These are phyloP conservation scores for Neuroterus valhalla DNA, from an alignment of 1,140 invertebrate genomes.

Conservation along the genomic window DNA sequence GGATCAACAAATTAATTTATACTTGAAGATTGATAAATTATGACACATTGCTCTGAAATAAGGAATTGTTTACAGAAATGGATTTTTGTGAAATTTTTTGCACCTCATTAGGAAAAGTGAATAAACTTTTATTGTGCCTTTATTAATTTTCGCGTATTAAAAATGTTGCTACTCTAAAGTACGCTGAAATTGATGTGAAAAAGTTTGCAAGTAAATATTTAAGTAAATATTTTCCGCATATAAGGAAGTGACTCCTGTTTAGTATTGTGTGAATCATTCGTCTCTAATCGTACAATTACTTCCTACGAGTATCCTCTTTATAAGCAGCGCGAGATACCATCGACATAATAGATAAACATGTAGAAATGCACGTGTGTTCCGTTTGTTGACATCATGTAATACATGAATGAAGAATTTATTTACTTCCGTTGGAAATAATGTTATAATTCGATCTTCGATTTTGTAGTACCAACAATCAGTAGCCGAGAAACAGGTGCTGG, in stretches of 20 bases:
- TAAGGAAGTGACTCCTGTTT: background rate
- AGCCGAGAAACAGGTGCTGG: background rate
- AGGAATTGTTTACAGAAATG: too few relatives aligned
- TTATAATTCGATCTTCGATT: background rate
- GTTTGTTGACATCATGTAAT: background rate
- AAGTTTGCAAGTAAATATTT: background rate
- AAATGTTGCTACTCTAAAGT: too few relatives aligned
- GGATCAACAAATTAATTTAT: too few relatives aligned
- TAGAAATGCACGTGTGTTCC: background rate
- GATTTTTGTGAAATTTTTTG: too few relatives aligned
- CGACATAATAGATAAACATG: background rate
- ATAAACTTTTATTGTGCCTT: too few relatives aligned
- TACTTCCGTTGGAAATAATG: conserved; percentile 8
- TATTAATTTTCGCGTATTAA: too few relatives aligned
- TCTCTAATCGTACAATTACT: conserved; percentile 1
- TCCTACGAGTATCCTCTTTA: conserved; percentile 12
- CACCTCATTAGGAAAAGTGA: too few relatives aligned
- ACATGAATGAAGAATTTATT: background rate
- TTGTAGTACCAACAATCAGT: background rate
- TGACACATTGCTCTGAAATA: too few relatives aligned
- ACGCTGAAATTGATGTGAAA: too few relatives aligned
- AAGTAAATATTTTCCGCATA: background rate
- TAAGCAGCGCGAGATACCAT: conserved; percentile 12
- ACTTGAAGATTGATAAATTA: too few relatives aligned
- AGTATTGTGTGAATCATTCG: background rate